Evolutionary conservation across 2,113 vertebrate genomes (phyloP), one percentile per base, ranked within the genome.

Genomic region (Aythya baeri): DNA sequence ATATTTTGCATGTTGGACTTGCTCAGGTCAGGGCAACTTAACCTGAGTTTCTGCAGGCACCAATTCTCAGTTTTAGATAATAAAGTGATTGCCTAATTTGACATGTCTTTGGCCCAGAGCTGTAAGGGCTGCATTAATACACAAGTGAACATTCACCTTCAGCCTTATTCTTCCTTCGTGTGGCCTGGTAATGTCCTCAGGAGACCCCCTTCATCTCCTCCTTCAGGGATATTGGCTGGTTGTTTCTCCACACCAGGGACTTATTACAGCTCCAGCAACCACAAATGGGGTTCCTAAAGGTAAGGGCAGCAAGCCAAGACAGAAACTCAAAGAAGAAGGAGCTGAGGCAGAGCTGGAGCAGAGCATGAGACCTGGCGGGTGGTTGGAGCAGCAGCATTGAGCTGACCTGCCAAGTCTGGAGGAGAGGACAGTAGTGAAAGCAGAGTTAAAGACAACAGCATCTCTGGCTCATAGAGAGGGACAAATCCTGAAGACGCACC

Each of bases 281-380:
- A 49, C 65, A n/a, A 54, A 7, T 32, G n/a, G 25, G 7, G 6
- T 43, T 77, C 29, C 59, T 22, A 41, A 36, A 66, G 38, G 21
- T 29, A 11, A 63, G 23, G 32, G 23, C 1, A 2, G 11, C 25
- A 72, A 86, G 71, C 2, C 20, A 77, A 54, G 50, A 41, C 17
- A 65, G 81, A 93, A 85, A 46, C 23, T 23, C 31, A 58, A 44
- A 36, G 43, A 63, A 65, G 43, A 70, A 71, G 36, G 23, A 76
- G 25, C 16, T 81, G 70, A 66, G 29, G 32, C 23, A 58, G 17
- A 82, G 44, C 50, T 72, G 58, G 25, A 50, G 70, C 36, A 41
- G 32, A 85, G 70, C 3, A 1, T 17, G 27, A 7, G n/a, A 36
- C 17, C n/a, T 61, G 44, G 21, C 43, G 0, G 5, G 34, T 9